These are phyloP conservation scores for Melipona bicolor DNA, from an alignment of 2,888 invertebrate genomes.

Conservation along the genomic window DNA sequence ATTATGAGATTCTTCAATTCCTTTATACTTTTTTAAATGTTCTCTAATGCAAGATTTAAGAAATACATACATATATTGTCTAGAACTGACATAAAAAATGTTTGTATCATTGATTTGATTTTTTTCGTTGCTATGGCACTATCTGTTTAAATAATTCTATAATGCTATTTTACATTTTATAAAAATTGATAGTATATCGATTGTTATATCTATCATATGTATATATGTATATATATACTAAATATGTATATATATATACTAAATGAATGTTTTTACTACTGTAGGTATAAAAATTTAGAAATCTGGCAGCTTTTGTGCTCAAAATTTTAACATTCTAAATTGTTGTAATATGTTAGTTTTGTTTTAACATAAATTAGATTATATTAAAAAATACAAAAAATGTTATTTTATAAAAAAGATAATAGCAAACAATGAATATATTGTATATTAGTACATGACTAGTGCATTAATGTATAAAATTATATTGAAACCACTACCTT, in stretches of 20 bases:
- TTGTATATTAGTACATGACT: background rate
- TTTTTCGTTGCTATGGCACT: slow-evolving; percentile 78
- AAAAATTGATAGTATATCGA: slow-evolving; percentile 62
- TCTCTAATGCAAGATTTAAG: slow-evolving; percentile 46
- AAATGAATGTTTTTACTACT: slow-evolving; percentile 61
- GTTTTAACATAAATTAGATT: slow-evolving; percentile 23
- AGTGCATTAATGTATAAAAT: slow-evolving; percentile 40
- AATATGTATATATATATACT: slow-evolving; percentile 45
- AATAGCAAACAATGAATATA: slow-evolving; percentile 30
- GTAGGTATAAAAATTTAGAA: slow-evolving; percentile 65
- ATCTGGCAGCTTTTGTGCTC: slow-evolving; percentile 66
- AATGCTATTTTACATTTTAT: slow-evolving; percentile 63
- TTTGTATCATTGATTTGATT: slow-evolving; percentile 65
- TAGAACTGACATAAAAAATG: slow-evolving; percentile 68
- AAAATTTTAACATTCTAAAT: slow-evolving; percentile 47
- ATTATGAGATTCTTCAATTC: slow-evolving; percentile 54
- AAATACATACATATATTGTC: slow-evolving; percentile 67
- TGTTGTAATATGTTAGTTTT: background rate
- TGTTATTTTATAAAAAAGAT: slow-evolving; percentile 38
- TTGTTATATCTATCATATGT: slow-evolving; percentile 59
- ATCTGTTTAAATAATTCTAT: slow-evolving; percentile 69
- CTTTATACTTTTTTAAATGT: slow-evolving; percentile 23
- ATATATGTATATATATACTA: slow-evolving; percentile 44
- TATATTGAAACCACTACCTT: slow-evolving; percentile 24
- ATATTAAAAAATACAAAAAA: background rate